phyloP scores from a whole-genome alignment of 2,888 invertebrate genomes.

The Unio pictorum region DNA sequence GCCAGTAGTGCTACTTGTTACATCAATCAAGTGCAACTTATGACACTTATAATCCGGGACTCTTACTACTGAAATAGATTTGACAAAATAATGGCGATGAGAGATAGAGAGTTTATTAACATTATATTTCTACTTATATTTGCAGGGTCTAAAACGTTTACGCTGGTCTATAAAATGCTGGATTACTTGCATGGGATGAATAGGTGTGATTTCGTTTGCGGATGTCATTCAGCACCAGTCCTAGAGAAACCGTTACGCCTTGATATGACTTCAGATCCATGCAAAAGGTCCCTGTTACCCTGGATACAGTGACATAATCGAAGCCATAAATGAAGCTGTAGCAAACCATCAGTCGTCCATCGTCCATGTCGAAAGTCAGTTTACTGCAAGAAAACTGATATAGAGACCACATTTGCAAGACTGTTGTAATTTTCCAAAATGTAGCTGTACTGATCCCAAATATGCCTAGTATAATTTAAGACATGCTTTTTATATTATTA shows the following conservation, averaged over 20 bases:
- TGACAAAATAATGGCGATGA: too few relatives aligned
- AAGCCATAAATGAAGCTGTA: constrained; percentile 44
- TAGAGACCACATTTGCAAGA: constrained; percentile 69
- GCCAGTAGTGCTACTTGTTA: too few relatives aligned
- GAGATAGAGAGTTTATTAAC: too few relatives aligned
- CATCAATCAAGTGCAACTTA: too few relatives aligned
- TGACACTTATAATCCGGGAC: too few relatives aligned
- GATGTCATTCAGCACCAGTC: constrained; percentile 57
- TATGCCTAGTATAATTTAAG: constrained; percentile 2
- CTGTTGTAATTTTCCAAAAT: constrained; percentile 69
- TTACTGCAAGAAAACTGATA: constrained; percentile 48
- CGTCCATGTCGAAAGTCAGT: constrained; percentile 54
- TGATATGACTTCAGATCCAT: constrained; percentile 72
- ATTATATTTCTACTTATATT: not conserved
- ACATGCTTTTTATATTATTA: too few relatives aligned
- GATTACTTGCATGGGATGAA: constrained; percentile 59
- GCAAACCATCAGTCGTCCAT: constrained; percentile 49
- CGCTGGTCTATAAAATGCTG: constrained; percentile 65
- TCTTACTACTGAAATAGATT: too few relatives aligned
- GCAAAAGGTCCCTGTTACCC: constrained; percentile 65
- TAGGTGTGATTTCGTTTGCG: constrained; percentile 49
- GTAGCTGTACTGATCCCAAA: constrained; percentile 45
- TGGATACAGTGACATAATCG: constrained; percentile 25
- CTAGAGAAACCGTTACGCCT: constrained; percentile 72
- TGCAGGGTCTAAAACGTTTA: constrained; percentile 61